Evolutionary conservation across 2,888 invertebrate genomes (phyloP).

Genomic region (Drosophila tanythrix): DNA sequence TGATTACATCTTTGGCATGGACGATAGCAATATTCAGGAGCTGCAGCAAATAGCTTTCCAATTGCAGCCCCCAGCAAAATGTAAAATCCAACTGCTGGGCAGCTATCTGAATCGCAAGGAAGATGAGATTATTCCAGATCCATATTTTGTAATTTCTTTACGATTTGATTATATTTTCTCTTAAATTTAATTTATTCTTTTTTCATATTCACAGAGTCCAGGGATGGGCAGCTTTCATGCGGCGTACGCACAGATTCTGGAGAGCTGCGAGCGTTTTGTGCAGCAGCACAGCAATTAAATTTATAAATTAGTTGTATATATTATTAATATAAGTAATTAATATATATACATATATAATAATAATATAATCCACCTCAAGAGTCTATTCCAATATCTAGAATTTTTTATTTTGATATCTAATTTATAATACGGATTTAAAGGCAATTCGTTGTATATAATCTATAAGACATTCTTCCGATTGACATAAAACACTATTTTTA

Average conservation of each 20-base stretch:
- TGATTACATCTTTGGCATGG: constrained; percentile 97
- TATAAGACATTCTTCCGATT: neutral
- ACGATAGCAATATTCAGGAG: constrained; percentile 91
- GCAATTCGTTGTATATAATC: neutral
- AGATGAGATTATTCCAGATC: constrained; percentile 92
- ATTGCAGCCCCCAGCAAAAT: constrained; percentile 87
- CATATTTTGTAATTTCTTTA: constrained; percentile 91
- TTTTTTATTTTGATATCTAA: neutral
- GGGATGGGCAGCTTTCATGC: constrained; percentile 77
- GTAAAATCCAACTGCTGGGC: constrained; percentile 91
- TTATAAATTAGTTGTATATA: neutral
- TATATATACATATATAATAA: too few species aligned
- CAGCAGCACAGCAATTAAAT: constrained; percentile 31
- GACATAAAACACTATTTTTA: constrained; percentile 23
- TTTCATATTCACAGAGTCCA: constrained; percentile 57
- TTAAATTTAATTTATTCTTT: too few species aligned
- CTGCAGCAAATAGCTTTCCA: constrained; percentile 85
- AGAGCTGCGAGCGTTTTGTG: constrained; percentile 71
- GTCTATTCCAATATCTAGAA: neutral
- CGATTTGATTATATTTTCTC: neutral
- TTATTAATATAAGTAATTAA: too few species aligned
- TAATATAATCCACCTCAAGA: neutral
- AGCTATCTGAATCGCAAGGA: constrained; percentile 91
- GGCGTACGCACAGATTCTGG: constrained; percentile 73
- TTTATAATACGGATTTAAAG: neutral